Base-by-base conservation (phyloP, 2,113 vertebrate species). In the Neogobius melanostomus region DNA sequence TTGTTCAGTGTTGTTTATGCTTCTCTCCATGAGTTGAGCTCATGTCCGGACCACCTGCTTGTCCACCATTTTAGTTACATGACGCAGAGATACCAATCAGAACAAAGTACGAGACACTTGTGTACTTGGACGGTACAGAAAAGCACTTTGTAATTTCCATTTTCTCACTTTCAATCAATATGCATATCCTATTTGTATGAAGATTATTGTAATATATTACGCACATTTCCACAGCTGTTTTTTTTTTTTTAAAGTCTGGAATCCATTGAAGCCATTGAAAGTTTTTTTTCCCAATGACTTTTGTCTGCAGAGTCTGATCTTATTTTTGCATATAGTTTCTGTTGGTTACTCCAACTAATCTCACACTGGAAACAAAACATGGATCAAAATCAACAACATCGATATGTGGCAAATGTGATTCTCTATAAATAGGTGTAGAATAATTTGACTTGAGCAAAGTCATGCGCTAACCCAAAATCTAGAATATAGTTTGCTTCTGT, bases 31-130 rank as follows among this genome's bases (percentile, higher is more conserved):
- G 17, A 10, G 56, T n/a, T 51, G 21, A 60, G 47, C 8, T 51
- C 60, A 53, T 36, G 61, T 56, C 68, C 48, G 1, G 11, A 80
- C 53, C 81, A 76, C 65, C 57, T 70, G 69, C 66, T 12, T 43
- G 14, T n/a, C 59, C 59, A n/a, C n/a, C 42, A 5, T 61, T n/a
- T 9, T 21, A 21, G 42, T 61, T 42, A 61, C 59, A 61, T 61
- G 42, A 44, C 6, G 7, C 7, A 43, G 12, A 43, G 36, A 42
- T 44, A 53, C 28, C 56, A 59, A 59, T 42, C 21, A 59, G 56
- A 61, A 61, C 42, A 44, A 44, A 61, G 42, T 8, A 45, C 14
- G 15, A 44, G 42, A 61, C 15, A 45, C 42, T 44, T 44, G 7
- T 5, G 42, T 43, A 7, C 2, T 6, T 60, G 28, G 11, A 59